Evolutionary conservation across 2,888 invertebrate species (phyloP), one percentile per base, ranked within the genome.

Genomic region (Temnothorax rugatulus): DNA sequence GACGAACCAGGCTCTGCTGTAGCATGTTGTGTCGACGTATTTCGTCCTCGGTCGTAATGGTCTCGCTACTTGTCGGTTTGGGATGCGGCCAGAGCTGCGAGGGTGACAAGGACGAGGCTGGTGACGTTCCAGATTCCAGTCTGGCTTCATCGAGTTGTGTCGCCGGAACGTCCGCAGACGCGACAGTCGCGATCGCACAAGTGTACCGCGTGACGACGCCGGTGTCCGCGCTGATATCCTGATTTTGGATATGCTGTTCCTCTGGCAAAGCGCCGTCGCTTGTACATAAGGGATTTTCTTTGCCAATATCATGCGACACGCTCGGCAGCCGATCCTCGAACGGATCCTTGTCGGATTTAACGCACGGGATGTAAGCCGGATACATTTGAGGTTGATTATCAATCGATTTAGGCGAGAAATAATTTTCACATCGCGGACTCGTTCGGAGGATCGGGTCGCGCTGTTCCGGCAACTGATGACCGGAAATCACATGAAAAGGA

Each of bases 131-230:
- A 1, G 86, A 84, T 21, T 86, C 86, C 2, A 52, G 8, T n/a
- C 66, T 57, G 9, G 57, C n/a, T 21, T 84, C 87, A 9, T 90
- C 86, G 5, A 84, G 83, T 8, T 57, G 84, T 0, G 82, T 64
- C 11, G 83, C 75, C 2, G 89, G 89, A 74, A 82, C 84, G 25
- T 90, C 87, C 8, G 88, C 85, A 1, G 93, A 91, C 0, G 93
- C 93, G 4, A 95, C 92, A 0, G 95, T 95, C 4, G 91, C 94
- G 13, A 94, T 93, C 4, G 94, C 95, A 68, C 93, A 92, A 0
- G 95, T 89, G 74, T 94, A 94, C 25, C 94, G 91, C 8, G 95
- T 95, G 0, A 95, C 93, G 0, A 95, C 89, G 0, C 94, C 94
- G 2, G 90, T 83, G 0, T 94, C 94, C 0, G 93, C 86, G 21